A percentile compares a stretch with the other conserved stretches of the same genome.
phyloP scores from a whole-genome alignment of 2,888 invertebrate genomes.

The Tenthredo mesomela region DNA sequence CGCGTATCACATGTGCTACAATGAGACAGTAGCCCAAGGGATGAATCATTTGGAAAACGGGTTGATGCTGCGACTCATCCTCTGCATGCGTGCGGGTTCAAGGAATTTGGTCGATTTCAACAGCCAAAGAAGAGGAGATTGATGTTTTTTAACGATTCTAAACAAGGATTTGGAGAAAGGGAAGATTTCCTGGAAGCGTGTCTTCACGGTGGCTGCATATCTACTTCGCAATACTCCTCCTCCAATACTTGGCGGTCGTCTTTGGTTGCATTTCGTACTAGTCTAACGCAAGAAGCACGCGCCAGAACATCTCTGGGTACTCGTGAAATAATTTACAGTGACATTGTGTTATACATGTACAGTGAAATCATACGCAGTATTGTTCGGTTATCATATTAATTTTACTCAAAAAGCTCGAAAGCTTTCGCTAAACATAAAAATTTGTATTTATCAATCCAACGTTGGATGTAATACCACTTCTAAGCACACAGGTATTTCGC shows the following conservation, averaged over 20 bases:
- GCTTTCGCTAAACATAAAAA: neutral
- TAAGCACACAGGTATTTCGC: neutral
- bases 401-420: neutral
- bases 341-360: constrained; percentile 12
- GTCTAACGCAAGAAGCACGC: constrained; percentile 45
- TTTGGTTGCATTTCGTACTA: constrained; percentile 46
- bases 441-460: neutral
- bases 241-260: constrained; percentile 53
- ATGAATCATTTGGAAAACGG: neutral
- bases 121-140: neutral
- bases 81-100: neutral
- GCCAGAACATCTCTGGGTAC: constrained; percentile 42
- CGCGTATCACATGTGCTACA: neutral
- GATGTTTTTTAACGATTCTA: constrained; percentile 49
- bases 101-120: neutral
- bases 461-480: neutral
- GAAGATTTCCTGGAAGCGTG: constrained; percentile 75
- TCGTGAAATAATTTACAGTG: constrained; percentile 21
- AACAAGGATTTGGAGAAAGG: constrained; percentile 64
- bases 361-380: neutral
- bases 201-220: constrained; percentile 74
- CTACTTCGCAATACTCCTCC: constrained; percentile 73
- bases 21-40: neutral
- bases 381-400: neutral
- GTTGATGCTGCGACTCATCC: neutral